Base-by-base conservation (phyloP, 1,140 invertebrate species). In the Platyscapa corneri region DNA sequence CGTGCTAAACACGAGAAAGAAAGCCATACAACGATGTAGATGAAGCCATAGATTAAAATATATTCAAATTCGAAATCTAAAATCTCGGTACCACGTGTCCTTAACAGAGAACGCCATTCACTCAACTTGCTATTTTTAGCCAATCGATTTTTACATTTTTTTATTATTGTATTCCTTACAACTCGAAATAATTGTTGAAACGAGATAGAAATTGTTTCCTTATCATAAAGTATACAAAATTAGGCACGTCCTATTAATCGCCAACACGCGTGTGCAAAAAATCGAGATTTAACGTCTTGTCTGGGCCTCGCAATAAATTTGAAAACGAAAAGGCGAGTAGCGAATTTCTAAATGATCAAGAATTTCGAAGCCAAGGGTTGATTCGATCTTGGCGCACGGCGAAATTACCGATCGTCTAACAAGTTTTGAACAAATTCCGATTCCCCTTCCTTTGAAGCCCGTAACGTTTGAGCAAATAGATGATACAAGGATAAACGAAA, bases 41-140 rank as follows among this genome's bases (percentile, higher is more conserved):
- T 65, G 42, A 39, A 37, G 76, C 32, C 49, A 27, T 84, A 32
- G 65, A 53, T 74, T 81, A 75, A 76, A 74, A 64, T 53, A 32
- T 84, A 84, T 70, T 84, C 27, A 84, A 84, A 84, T 84, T 60
- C 67, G 60, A 46, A 77, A 77, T 83, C 32, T 76, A 27, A 65
- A 83, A 60, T 30, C 56, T 74, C 46, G 7, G 18, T n/a, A 70
- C 30, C 64, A 72, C 49, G 49, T 79, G 32, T 72, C 60, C 10
- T 32, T 20, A 30, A 42, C 27, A 1, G 37, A 37, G 42, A 3
- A 23, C 30, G 6, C 20, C 27, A 74, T 37, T 42, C 5, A 23
- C 27, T 42, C 37, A 23, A n/a, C 39, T 42, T 5, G 37, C 70
- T 74, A 1, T 74, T 18, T 3, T 74, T 42, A 10, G 5, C 18